Evolutionary conservation across 2,113 vertebrate species (phyloP).

Genomic region (Sturnira hondurensis): DNA sequence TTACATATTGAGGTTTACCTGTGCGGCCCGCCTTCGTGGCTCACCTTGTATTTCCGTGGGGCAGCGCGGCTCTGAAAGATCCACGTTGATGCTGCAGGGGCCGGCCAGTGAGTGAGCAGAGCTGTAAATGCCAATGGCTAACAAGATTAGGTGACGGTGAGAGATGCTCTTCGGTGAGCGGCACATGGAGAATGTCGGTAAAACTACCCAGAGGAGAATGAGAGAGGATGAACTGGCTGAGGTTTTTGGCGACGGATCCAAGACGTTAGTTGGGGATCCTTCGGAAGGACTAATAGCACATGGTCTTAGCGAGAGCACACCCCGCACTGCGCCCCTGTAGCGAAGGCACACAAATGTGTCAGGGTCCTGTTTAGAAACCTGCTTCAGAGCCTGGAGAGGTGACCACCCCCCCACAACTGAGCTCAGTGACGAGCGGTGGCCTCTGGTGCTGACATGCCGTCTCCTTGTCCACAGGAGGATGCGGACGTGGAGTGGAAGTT

Average conservation of each 20-base stretch:
- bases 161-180: background rate
- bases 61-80: background rate
- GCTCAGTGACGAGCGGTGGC: rapidly evolving
- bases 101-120: background rate
- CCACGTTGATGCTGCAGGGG: rapidly evolving
- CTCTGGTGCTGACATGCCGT: background rate
- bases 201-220: background rate
- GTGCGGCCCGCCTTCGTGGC: rapidly evolving
- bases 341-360: background rate
- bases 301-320: background rate
- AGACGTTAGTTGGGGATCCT: background rate
- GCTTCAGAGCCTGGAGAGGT: background rate
- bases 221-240: background rate
- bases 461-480: constrained; percentile 86
- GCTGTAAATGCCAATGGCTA: background rate
- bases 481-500: constrained; percentile 99
- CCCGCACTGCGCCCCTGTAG: too few species aligned
- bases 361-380: background rate
- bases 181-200: background rate
- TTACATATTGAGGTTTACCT: too few species aligned
- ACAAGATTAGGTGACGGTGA: background rate
- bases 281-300: rapidly evolving
- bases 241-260: background rate
- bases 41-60: background rate
- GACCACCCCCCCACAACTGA: too few species aligned